These are phyloP conservation scores for Pseudomyrmex dendroicus DNA, from an alignment of 1,140 invertebrate species.

Conservation along the genomic window DNA sequence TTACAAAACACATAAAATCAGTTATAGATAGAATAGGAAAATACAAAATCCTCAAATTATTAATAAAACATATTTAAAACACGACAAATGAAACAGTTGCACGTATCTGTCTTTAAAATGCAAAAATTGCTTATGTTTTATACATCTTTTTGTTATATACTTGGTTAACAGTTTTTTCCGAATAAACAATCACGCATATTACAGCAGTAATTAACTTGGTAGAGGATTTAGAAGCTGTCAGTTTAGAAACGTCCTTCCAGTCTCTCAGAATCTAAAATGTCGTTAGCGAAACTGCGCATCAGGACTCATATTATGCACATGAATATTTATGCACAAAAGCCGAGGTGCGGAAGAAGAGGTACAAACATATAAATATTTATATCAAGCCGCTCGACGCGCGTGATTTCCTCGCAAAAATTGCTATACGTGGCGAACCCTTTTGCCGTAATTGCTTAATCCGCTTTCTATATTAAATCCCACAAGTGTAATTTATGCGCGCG, in stretches of 20 bases:
- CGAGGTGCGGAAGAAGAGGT: conserved; percentile 51
- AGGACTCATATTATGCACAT: conserved; percentile 52
- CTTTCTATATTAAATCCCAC: conserved; percentile 50
- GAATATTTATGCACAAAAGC: conserved; percentile 60
- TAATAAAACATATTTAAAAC: neutral
- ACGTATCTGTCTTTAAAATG: neutral
- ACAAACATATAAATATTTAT: conserved; percentile 61
- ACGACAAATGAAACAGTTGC: neutral
- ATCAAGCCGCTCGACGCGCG: conserved; percentile 57
- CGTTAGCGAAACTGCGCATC: conserved; percentile 51
- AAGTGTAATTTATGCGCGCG: conserved; percentile 50
- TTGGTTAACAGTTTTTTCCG: neutral
- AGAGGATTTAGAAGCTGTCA: conserved; percentile 12
- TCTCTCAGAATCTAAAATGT: conserved; percentile 24
- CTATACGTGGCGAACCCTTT: conserved; percentile 43
- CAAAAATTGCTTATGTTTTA: neutral
- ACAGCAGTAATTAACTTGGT: conserved; percentile 43
- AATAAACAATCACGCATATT: neutral
- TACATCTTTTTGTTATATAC: neutral
- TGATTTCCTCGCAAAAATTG: conserved; percentile 60
- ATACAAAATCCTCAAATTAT: neutral
- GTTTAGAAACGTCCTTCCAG: conserved; percentile 33
- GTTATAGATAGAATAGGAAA: neutral
- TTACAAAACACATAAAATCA: too few relatives aligned
- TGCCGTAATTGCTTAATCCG: conserved; percentile 58